Percentiles rank a stretch among this genome's conserved stretches.
Evolutionary conservation across 2,113 vertebrate genomes (phyloP).

Genomic region (Gymnobelideus leadbeateri): DNA sequence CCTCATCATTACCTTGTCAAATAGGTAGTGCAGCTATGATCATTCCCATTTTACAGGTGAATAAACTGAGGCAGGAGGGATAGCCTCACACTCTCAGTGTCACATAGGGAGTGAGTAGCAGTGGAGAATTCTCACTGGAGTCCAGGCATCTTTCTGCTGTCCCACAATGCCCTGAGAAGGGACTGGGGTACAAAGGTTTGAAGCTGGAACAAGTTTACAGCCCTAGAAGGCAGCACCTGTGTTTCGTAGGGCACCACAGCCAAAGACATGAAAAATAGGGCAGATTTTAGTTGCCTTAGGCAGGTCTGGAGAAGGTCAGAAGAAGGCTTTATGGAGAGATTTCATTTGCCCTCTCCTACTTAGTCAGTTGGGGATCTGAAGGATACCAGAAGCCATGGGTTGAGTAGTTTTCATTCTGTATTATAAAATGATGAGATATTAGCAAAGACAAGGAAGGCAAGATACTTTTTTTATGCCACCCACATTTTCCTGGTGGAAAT

Average conservation of each 20-base stretch:
- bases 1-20: no score
- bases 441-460: no score
- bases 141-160: neutral
- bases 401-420: neutral
- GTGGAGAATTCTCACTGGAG: no score
- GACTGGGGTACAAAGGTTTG: no score
- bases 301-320: neutral
- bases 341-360: neutral
- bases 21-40: no score
- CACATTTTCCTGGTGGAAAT: no score
- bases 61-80: neutral
- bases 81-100: neutral
- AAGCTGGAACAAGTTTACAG: neutral
- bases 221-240: neutral
- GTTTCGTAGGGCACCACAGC: neutral
- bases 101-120: no score
- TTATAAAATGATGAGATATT: neutral
- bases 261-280: neutral
- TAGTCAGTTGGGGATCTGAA: neutral
- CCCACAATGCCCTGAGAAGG: neutral
- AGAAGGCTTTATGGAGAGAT: neutral
- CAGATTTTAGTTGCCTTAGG: neutral
- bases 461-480: no score
- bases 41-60: no score
- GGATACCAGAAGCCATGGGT: neutral